Conservation (phyloP, 2,797 vertebrate species). For the Chloroceryle amazona region DNA sequence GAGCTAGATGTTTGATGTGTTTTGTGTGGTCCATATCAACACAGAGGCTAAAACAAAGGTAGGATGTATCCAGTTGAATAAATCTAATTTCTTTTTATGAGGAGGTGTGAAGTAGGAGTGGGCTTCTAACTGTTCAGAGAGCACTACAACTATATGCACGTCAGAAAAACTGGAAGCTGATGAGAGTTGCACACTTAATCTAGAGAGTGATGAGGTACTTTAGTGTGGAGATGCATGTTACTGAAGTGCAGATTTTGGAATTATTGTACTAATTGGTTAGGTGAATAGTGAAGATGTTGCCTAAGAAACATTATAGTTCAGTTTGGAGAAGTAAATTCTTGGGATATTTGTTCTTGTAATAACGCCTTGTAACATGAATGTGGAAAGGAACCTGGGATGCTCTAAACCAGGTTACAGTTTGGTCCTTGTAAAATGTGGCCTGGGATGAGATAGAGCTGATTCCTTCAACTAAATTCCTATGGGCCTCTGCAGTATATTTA, state of each 20-base stretch:
- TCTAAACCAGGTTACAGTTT: background rate
- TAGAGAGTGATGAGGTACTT: background rate
- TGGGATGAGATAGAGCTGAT: background rate
- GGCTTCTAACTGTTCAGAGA: background rate
- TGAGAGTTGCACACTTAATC: background rate
- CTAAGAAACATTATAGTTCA: background rate
- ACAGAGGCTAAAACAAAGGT: background rate
- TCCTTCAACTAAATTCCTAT: background rate
- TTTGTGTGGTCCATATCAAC: background rate
- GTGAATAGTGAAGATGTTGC: background rate
- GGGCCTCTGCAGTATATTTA: background rate
- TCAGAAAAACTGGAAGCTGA: background rate
- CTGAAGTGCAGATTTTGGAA: background rate
- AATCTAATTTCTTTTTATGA: background rate
- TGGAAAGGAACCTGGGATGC: background rate
- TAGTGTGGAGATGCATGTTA: background rate
- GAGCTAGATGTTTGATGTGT: background rate
- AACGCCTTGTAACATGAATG: background rate
- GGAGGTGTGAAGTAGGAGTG: background rate
- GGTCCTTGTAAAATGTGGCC: background rate
- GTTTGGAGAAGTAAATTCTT: background rate
- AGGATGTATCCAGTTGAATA: background rate
- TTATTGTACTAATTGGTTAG: background rate
- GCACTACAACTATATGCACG: background rate
- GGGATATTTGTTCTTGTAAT: background rate